phyloP scores from a whole-genome alignment of 2,797 vertebrate genomes.

The Megalops cyprinoides region DNA sequence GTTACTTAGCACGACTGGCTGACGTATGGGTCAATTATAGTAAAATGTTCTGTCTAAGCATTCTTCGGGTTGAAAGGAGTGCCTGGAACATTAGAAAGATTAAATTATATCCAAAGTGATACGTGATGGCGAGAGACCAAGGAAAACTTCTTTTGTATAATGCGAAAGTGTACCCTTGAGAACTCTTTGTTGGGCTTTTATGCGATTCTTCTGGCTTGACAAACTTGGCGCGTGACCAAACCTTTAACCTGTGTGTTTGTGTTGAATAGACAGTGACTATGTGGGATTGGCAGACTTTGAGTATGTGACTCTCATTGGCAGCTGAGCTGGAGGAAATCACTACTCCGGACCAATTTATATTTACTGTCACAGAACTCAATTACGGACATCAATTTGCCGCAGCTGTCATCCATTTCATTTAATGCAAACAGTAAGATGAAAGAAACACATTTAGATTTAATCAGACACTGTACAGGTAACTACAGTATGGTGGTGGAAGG shows the following conservation, averaged over 20 bases:
- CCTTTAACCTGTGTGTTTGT: conserved; percentile 18
- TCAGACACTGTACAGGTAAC: neutral
- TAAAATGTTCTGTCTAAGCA: conserved; percentile 67
- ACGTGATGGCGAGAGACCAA: conserved; percentile 59
- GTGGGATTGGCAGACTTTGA: neutral
- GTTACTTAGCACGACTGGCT: conserved; percentile 34
- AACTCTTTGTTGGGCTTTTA: neutral
- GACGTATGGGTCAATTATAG: conserved; percentile 65
- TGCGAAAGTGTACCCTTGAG: conserved; percentile 44
- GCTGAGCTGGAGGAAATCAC: neutral
- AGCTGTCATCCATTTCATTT: neutral
- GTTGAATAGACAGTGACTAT: neutral
- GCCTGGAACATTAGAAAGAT: conserved; percentile 66
- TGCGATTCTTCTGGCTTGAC: neutral
- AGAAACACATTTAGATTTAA: neutral
- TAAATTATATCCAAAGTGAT: conserved; percentile 65
- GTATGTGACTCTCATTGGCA: conserved; percentile 14
- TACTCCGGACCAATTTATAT: conserved; percentile 3
- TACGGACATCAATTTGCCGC: neutral
- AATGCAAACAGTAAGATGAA: neutral
- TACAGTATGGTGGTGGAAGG: neutral
- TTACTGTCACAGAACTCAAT: conserved; percentile 26
- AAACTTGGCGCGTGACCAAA: conserved; percentile 18
- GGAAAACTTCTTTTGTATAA: conserved; percentile 44
- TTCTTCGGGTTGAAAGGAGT: conserved; percentile 61